Evolutionary conservation across 2,888 invertebrate genomes (phyloP).

Genomic region (Cantharis rustica): DNA sequence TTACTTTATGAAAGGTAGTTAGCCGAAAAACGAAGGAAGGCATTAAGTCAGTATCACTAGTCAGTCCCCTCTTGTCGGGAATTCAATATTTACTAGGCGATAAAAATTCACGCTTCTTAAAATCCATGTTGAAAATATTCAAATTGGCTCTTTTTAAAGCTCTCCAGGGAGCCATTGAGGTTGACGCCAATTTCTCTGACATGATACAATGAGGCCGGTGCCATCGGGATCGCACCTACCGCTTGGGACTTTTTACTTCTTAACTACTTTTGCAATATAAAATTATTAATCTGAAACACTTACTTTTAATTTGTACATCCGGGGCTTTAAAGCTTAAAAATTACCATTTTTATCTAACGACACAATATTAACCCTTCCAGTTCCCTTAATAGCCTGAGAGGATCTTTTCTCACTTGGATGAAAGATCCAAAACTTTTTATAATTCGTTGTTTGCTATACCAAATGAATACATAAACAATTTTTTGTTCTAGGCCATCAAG

Average conservation of each 20-base stretch:
- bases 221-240: constrained; percentile 47
- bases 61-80: constrained; percentile 39
- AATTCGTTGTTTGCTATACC: background rate
- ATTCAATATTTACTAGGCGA: constrained; percentile 55
- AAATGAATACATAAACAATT: constrained; percentile 11
- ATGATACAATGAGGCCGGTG: constrained; percentile 56
- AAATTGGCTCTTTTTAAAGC: constrained; percentile 59
- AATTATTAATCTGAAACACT: constrained; percentile 28
- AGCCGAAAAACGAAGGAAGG: constrained; percentile 10
- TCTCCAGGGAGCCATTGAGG: constrained; percentile 57
- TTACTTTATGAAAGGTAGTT: constrained; percentile 19
- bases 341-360: background rate
- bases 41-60: constrained; percentile 16
- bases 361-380: background rate
- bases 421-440: background rate
- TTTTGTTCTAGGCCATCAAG: constrained; percentile 64
- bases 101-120: constrained; percentile 60
- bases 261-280: constrained; percentile 32
- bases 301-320: constrained; percentile 19
- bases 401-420: background rate
- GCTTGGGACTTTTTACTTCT: constrained; percentile 53
- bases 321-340: background rate
- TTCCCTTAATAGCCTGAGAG: background rate
- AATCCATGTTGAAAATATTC: constrained; percentile 63
- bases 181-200: constrained; percentile 61